phyloP scores from a whole-genome alignment of 2,888 invertebrate genomes.

The Phyllotreta cruciferae region DNA sequence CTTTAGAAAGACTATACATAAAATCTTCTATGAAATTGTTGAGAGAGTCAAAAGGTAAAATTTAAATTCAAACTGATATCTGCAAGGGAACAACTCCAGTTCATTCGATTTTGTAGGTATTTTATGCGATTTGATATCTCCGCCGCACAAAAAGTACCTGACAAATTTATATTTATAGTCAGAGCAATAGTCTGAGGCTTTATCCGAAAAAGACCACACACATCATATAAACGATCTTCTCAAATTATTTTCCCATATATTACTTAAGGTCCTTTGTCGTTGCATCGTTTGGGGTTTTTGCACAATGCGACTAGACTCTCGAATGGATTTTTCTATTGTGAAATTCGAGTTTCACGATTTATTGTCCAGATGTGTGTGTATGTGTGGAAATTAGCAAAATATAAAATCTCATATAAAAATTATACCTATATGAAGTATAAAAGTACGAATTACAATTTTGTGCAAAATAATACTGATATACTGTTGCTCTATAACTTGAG shows the following conservation, averaged over 20 bases:
- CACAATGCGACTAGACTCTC: conserved; percentile 29
- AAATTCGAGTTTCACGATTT: conserved; percentile 8
- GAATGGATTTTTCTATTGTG: conserved; percentile 30
- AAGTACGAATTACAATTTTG: too few species aligned
- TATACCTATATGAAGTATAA: not conserved
- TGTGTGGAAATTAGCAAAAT: not conserved
- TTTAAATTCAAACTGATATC: not conserved
- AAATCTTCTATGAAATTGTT: not conserved
- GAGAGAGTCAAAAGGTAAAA: not conserved
- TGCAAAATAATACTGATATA: too few species aligned
- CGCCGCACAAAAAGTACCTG: conserved; percentile 18
- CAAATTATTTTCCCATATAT: conserved; percentile 48
- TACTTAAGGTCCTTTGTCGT: conserved; percentile 36
- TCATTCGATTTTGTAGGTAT: conserved; percentile 1
- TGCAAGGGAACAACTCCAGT: conserved; percentile 11
- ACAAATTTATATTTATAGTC: conserved; percentile 32
- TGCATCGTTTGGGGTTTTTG: conserved; percentile 23
- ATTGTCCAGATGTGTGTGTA: conserved; percentile 2
- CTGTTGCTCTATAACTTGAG: too few species aligned
- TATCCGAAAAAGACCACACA: conserved; percentile 41
- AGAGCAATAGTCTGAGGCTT: conserved; percentile 1
- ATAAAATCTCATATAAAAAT: not conserved
- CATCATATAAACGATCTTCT: conserved; percentile 41
- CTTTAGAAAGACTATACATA: not conserved
- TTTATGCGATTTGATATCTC: not conserved